Evolutionary conservation across 2,888 invertebrate species (phyloP), one percentile per base, ranked within the genome.

Genomic region (Platerodrilus igneus): DNA sequence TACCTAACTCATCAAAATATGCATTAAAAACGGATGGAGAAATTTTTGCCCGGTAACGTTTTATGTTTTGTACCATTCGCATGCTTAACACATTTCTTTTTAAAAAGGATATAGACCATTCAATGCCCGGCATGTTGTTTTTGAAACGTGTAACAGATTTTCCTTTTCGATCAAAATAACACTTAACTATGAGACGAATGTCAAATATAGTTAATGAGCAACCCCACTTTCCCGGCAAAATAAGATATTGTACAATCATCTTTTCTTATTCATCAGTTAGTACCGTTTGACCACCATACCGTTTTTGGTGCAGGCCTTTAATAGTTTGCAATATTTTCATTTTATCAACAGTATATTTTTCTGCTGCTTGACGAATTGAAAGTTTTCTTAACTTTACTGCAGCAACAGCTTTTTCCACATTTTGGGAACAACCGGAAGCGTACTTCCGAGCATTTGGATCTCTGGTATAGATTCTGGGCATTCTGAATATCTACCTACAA

Each of bases 111-210:
- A 28, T 19, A 16, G 28, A n/a, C 16, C 13, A 35, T n/a, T 35
- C 35, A 17, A 34, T 22, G 11, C 34, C 34, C 10, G 34, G 34
- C 26, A 34, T 34, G 14, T 34, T 34, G 10, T 22, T 22, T 34
- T 34, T 34, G 34, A 34, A 34, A 14, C 22, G 30, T 25, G n/a
- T n/a, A 30, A 30, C 34, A 26, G 23, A 30, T 26, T 6, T 6
- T 3, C 26, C 34, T 5, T 22, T 9, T 2, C 25, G 26, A 26
- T 29, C 26, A n/a, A 29, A 26, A 19, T 29, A 36, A 17, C 14
- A 20, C 19, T 47, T 47, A n/a, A n/a, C n/a, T n/a, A n/a, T n/a
- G n/a, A n/a, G n/a, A 33, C 45, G 16, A 10, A 48, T 34, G 34
- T 48, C 45, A 21, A 34, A 35, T 6, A 9, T 15, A n/a, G 39